Evolutionary conservation across 1,140 invertebrate species (phyloP).

Genomic region (Sinonovacula constricta): DNA sequence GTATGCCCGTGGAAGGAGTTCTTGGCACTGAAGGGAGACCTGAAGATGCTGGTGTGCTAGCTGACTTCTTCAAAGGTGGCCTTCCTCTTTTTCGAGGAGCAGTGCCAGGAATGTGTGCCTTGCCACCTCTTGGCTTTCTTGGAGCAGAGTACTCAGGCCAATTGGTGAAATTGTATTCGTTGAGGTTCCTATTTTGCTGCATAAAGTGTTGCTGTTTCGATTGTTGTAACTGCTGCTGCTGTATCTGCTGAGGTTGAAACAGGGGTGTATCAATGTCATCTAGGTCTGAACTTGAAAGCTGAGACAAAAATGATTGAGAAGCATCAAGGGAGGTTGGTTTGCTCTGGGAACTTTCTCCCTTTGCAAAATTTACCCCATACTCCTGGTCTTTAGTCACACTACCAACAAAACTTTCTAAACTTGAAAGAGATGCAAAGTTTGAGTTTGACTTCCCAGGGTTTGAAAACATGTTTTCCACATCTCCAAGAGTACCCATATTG

Average conservation of each 20-base stretch:
- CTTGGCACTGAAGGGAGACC: no score
- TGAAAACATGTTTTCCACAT: background rate
- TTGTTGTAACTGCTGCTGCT: slow-evolving; percentile 14
- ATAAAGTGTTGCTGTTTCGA: slow-evolving; percentile 11
- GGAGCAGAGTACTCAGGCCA: slow-evolving; percentile 10
- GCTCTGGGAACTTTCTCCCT: background rate
- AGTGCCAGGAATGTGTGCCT: background rate
- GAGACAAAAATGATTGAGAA: slow-evolving; percentile 13
- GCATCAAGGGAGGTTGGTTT: background rate
- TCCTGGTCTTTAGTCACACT: slow-evolving; percentile 48
- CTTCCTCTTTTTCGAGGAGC: slow-evolving; percentile 17
- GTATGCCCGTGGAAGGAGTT: slow-evolving; percentile 1
- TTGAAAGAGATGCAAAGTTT: slow-evolving; percentile 34
- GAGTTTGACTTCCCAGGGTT: background rate
- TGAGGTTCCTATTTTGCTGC: background rate
- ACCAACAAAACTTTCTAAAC: slow-evolving; percentile 45
- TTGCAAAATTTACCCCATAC: slow-evolving; percentile 49
- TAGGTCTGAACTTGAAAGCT: slow-evolving; percentile 7
- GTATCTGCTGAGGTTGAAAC: slow-evolving; percentile 14
- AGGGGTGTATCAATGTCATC: background rate
- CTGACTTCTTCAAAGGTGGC: slow-evolving; percentile 24
- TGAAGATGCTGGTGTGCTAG: background rate
- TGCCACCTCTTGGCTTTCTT: background rate
- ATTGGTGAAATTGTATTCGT: slow-evolving; percentile 13
- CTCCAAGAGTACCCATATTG: background rate